Base-by-base conservation (phyloP, 2,113 vertebrate genomes). In the Tringa solitaria region DNA sequence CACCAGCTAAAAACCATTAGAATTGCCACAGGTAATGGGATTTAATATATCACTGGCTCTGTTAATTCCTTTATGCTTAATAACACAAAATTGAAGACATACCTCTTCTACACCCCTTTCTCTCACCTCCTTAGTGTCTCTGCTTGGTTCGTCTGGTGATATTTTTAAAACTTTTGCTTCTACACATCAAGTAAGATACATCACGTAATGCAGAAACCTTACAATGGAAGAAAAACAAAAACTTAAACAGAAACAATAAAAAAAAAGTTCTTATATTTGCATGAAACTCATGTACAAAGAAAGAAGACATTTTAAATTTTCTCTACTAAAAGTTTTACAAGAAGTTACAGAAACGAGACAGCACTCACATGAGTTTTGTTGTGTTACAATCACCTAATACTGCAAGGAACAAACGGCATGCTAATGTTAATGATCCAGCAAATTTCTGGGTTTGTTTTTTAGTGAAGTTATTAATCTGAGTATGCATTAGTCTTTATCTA, bases 41-140 rank as follows among this genome's bases (percentile, higher is more conserved):
- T 95, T 84, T 59, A 59, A 46, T 93, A 43, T 90, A 79, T 91
- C 70, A 87, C 33, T 8, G 3, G 33, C 30, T 85, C 48, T 91
- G 51, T 69, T 95, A 96, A 94, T 96, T 94, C 19, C 35, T 94
- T 94, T 95, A 73, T 76, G 19, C 30, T 93, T 91, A 91, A 78
- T 76, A 91, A 84, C 45, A 61, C 17, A 15, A 96, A 94, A 96
- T 92, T 95, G 89, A 89, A 93, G 53, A 76, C 87, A 73, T 95
- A 75, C 69, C 70, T 93, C 91, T 94, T 95, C 72, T 90, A 28
- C 20, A 43, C 3, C 7, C 15, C 12, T 81, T 89, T 65, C 68
- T 88, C 41, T 89, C 33, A 65, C 27, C 35, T 84, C 33, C 43
- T 78, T 72, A 78, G 11, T 3, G 2, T 74, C 53, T 81, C 95